Conservation (phyloP, 92 coral and sea anemone species). For the Bergia puertoricense region DNA sequence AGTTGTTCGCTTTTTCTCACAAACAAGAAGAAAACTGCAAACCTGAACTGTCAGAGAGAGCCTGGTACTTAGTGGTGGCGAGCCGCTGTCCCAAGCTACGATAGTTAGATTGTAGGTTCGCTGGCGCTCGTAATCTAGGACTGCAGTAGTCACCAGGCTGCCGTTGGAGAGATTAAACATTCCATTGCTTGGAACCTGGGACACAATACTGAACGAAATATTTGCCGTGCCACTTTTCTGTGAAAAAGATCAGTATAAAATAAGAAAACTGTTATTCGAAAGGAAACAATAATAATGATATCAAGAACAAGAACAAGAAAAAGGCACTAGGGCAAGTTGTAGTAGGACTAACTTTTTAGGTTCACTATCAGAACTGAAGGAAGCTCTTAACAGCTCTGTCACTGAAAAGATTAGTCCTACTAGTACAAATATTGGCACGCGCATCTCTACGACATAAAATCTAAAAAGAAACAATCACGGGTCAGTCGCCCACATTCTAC, state of each 20-base stretch:
- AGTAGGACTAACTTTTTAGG: too few relatives aligned
- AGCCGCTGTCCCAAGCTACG: conserved; percentile 81
- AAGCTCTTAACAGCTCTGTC: too few relatives aligned
- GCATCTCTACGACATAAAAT: too few relatives aligned
- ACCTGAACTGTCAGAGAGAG: conserved; percentile 66
- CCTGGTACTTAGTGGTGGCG: conserved; percentile 67
- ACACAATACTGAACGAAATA: conserved; percentile 50
- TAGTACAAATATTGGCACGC: too few relatives aligned
- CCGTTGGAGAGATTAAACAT: conserved; percentile 63
- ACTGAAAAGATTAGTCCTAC: too few relatives aligned
- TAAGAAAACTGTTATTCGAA: background rate
- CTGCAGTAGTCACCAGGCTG: conserved; percentile 65
- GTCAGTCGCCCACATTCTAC: too few relatives aligned
- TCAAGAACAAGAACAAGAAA: too few relatives aligned
- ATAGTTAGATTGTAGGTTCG: conserved; percentile 63
- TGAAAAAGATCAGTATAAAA: background rate
- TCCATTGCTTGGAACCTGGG: conserved; percentile 60
- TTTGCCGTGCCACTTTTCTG: conserved; percentile 61
- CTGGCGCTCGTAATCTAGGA: conserved; percentile 73
- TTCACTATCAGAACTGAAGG: too few relatives aligned
- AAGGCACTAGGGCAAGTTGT: background rate
- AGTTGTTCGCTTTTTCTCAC: background rate
- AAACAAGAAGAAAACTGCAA: background rate
- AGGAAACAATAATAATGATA: background rate
- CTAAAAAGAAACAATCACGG: too few relatives aligned